Conservation (phyloP, 2,797 vertebrate genomes). For the Meriones psammophilus region DNA sequence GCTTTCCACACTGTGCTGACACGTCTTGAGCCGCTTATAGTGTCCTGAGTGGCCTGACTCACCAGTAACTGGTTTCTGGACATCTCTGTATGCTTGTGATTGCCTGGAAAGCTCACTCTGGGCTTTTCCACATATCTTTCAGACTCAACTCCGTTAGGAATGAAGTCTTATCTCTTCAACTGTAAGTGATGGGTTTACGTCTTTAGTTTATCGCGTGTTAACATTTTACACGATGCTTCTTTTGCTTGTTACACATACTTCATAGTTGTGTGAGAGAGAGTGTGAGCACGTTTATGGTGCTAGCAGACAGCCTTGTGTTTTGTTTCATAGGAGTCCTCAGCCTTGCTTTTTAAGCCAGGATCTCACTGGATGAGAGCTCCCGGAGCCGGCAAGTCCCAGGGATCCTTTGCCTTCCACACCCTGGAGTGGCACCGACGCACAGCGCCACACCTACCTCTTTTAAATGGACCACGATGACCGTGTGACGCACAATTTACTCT, state of each 20-base stretch:
- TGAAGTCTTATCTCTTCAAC: conserved; percentile 10
- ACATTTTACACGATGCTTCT: background rate
- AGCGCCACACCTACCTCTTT: background rate
- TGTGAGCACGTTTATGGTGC: too few relatives aligned
- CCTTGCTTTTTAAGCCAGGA: background rate
- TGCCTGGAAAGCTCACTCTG: conserved; percentile 29
- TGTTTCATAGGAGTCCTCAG: background rate
- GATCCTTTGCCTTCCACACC: background rate
- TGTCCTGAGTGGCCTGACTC: background rate
- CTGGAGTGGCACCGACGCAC: accelerated
- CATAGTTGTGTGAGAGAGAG: background rate
- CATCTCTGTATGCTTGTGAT: background rate
- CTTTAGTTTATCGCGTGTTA: background rate
- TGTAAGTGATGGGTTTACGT: conserved; percentile 12
- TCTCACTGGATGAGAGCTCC: background rate
- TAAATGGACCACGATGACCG: background rate
- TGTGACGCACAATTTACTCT: background rate
- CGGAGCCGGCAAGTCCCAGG: background rate
- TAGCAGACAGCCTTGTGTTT: background rate
- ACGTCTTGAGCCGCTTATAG: background rate
- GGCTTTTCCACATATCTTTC: conserved; percentile 23
- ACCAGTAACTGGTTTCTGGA: background rate
- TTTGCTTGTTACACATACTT: background rate
- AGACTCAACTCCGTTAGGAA: conserved; percentile 23
- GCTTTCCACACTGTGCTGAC: background rate